Percentiles rank a stretch among this genome's conserved stretches.
phyloP scores from a whole-genome alignment of 2,888 invertebrate species.

The Sicus ferrugineus region DNA sequence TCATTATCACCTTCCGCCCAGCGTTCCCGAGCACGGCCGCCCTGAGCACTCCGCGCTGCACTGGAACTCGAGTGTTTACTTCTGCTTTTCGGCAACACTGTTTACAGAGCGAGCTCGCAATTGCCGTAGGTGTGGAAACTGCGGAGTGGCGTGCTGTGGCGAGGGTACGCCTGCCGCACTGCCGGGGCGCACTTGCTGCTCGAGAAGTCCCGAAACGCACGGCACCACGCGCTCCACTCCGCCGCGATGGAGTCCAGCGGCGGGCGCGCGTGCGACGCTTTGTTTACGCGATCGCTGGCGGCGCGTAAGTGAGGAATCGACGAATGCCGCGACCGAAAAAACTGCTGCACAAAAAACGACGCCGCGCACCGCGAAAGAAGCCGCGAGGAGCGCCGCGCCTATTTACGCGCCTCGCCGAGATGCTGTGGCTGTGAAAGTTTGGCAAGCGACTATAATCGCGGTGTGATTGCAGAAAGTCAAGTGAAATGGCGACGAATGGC shows the following conservation, averaged over 20 bases:
- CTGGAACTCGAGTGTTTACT: neutral
- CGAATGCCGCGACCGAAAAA: conserved; percentile 16
- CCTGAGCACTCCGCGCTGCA: neutral
- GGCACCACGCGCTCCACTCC: neutral
- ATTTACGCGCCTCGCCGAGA: neutral
- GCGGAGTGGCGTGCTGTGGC: neutral
- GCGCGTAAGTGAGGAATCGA: conserved; percentile 31
- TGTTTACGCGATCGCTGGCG: conserved; percentile 30
- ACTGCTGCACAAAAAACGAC: neutral
- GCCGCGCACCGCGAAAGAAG: neutral
- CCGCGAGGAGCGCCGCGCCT: neutral
- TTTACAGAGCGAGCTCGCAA: conserved; percentile 41
- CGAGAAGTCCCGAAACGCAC: conserved; percentile 31
- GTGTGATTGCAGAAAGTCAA: conserved; percentile 37
- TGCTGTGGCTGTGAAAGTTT: conserved; percentile 14
- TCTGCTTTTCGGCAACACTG: conserved; percentile 38
- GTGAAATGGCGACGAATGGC: conserved; percentile 18
- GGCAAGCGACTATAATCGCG: conserved; percentile 11
- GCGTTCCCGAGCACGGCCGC: neutral
- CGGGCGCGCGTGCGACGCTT: conserved; percentile 25
- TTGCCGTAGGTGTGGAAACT: conserved; percentile 28
- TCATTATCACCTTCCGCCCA: conserved; percentile 22
- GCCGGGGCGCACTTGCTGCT: conserved; percentile 30
- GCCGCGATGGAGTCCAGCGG: neutral
- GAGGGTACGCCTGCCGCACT: conserved; percentile 19